Conservation (phyloP, 2,797 vertebrate genomes). For the Semotilus atromaculatus region DNA sequence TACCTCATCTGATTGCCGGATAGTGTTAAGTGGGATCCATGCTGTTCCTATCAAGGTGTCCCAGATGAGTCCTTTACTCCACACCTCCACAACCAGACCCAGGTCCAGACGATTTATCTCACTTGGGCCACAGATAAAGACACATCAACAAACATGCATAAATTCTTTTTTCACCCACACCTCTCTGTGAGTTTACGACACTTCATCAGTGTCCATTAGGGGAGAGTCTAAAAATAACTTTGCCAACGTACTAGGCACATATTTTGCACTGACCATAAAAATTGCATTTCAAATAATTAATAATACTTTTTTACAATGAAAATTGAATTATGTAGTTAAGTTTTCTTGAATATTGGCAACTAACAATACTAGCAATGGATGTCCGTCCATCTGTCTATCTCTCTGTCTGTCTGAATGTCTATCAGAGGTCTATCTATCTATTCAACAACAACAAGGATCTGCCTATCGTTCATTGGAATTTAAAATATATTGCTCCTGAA, state of each 20-base stretch:
- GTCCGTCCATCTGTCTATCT: neutral
- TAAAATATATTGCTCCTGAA: neutral
- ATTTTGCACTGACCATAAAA: neutral
- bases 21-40: slow-evolving; percentile 87
- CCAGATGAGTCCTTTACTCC: slow-evolving; percentile 99
- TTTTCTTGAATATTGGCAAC: neutral
- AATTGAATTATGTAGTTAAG: neutral
- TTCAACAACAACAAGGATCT: neutral
- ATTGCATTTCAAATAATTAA: neutral
- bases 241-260: neutral
- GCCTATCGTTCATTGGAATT: neutral
- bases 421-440: neutral
- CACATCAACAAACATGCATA: neutral
- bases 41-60: slow-evolving; percentile 95
- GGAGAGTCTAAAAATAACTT: slow-evolving; percentile 7
- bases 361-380: neutral
- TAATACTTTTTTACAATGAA: neutral
- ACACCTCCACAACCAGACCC: slow-evolving; percentile 95
- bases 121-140: slow-evolving; percentile 71
- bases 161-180: neutral
- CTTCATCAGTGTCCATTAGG: neutral
- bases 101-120: slow-evolving; percentile 94
- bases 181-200: neutral
- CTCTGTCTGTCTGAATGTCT: neutral
- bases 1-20: slow-evolving; percentile 93